Conservation (phyloP, 2,113 vertebrate species). For the Smithornis capensis region DNA sequence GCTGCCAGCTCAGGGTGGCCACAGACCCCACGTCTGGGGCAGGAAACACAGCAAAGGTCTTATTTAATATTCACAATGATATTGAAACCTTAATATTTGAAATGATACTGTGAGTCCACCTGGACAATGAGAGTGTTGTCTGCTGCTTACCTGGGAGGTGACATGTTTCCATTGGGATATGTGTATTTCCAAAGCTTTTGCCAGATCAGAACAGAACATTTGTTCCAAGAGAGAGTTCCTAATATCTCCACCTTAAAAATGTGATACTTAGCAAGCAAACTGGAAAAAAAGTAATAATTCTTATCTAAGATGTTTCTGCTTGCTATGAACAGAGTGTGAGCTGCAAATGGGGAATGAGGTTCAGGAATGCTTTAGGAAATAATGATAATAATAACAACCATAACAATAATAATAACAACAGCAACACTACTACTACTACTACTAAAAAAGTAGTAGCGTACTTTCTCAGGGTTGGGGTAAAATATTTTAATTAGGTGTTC, state of each 20-base stretch:
- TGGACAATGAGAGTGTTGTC: fast-evolving
- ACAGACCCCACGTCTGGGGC: neutral
- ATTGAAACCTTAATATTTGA: neutral
- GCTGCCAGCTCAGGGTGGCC: neutral
- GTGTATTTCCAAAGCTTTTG: neutral
- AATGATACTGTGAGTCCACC: neutral
- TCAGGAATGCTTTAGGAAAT: neutral
- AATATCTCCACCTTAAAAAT: neutral
- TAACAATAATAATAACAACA: neutral
- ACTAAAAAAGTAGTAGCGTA: neutral
- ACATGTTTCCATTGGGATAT: neutral
- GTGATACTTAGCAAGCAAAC: neutral
- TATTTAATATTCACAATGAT: too few species aligned
- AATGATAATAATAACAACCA: neutral
- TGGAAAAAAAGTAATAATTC: neutral
- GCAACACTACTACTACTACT: neutral
- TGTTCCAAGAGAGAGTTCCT: neutral
- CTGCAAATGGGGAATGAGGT: neutral
- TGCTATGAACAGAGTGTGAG: neutral
- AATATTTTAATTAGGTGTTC: neutral
- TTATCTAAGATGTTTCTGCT: neutral
- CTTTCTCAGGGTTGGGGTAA: neutral
- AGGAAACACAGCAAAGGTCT: neutral
- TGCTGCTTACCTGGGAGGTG: neutral
- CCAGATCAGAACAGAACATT: neutral